Evolutionary conservation across 23 tunicate genomes (phyloP).

Genomic region (Corella eumyota): DNA sequence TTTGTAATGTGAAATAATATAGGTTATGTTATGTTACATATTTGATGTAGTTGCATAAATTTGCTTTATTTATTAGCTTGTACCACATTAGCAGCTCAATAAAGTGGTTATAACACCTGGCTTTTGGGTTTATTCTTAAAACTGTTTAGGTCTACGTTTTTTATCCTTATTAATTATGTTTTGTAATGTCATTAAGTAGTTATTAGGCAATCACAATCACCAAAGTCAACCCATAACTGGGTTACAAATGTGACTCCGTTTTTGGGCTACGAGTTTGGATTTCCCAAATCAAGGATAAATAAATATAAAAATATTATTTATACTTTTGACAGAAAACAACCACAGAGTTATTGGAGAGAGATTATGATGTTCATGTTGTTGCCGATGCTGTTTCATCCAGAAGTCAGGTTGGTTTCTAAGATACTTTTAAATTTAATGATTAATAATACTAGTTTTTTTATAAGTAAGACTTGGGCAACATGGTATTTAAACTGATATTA

Average conservation of each 20-base stretch:
- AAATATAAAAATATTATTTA: neutral
- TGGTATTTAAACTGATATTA: neutral
- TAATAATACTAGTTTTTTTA: neutral
- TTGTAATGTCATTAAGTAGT: too few relatives aligned
- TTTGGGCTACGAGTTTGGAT: neutral
- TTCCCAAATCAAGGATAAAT: neutral
- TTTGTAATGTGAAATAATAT: neutral
- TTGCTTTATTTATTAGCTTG: too few relatives aligned
- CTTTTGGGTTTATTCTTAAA: too few relatives aligned
- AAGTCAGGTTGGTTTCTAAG: conserved; percentile 48
- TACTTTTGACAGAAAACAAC: conserved; percentile 45
- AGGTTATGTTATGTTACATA: neutral
- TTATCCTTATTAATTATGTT: too few relatives aligned
- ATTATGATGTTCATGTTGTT: conserved; percentile 85
- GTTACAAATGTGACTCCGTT: too few relatives aligned
- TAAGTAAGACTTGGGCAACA: neutral
- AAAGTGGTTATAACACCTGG: too few relatives aligned
- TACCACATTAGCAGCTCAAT: too few relatives aligned
- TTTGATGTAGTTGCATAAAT: too few relatives aligned
- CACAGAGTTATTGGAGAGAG: conserved; percentile 55
- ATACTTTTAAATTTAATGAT: too few relatives aligned
- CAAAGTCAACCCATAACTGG: too few relatives aligned
- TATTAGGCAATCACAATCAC: too few relatives aligned
- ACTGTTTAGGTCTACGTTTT: too few relatives aligned
- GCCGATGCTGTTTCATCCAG: conserved; percentile 94